Evolutionary conservation across 2,888 invertebrate genomes (phyloP).

Genomic region (Cerceris ruficornis): DNA sequence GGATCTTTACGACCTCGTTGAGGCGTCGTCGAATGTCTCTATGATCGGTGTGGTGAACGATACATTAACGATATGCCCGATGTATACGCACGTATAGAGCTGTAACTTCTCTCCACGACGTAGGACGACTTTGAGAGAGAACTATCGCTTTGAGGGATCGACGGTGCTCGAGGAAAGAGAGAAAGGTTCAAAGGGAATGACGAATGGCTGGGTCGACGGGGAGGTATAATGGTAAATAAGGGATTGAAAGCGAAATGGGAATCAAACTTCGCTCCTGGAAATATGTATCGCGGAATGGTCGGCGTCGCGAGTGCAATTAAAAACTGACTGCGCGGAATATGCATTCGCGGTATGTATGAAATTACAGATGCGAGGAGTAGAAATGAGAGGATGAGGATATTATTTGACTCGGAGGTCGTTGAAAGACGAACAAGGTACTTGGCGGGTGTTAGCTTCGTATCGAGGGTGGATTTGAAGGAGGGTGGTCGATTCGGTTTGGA

Average conservation of each 20-base stretch:
- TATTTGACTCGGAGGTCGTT: too few relatives aligned
- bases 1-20: constrained; percentile 44
- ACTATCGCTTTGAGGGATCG: constrained; percentile 41
- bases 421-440: too few relatives aligned
- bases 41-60: too few relatives aligned
- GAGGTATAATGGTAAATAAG: constrained; percentile 27
- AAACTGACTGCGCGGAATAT: neutral
- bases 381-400: neutral
- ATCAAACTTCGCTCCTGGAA: constrained; percentile 3
- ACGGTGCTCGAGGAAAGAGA: neutral
- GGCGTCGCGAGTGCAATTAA: constrained; percentile 21
- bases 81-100: neutral
- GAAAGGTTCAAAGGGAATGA: constrained; percentile 37
- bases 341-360: neutral
- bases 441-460: too few relatives aligned
- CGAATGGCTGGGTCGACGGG: constrained; percentile 23
- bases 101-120: constrained; percentile 4
- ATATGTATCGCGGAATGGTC: neutral
- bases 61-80: constrained; percentile 11
- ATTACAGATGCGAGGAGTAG: too few relatives aligned
- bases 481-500: too few relatives aligned
- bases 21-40: neutral
- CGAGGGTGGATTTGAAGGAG: too few relatives aligned
- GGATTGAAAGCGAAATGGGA: constrained; percentile 31
- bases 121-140: neutral